A percentile compares a stretch with the other conserved stretches of the same genome.
Evolutionary conservation across 2,113 vertebrate species (phyloP).

Genomic region (Spizaetus ornatus): DNA sequence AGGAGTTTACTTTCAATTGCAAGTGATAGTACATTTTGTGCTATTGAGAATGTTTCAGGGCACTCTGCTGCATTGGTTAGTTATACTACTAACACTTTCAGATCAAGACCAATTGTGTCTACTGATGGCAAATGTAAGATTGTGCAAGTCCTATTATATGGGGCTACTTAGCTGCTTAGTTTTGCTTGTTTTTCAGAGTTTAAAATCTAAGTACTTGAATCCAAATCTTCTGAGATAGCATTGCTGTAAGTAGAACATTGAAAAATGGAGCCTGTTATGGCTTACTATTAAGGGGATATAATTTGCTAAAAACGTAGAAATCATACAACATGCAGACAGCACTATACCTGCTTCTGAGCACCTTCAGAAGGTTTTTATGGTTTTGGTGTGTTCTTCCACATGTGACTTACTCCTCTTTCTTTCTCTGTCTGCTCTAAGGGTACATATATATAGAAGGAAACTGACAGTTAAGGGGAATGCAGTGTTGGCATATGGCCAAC

Average conservation of each 20-base stretch:
- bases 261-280: not conserved
- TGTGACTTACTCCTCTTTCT: not conserved
- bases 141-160: not conserved
- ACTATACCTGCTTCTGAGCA: not conserved
- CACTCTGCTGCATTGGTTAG: not conserved
- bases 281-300: not conserved
- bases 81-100: not conserved
- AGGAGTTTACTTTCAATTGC: not conserved
- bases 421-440: not conserved
- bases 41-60: not conserved
- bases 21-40: not conserved
- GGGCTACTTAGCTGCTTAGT: not conserved
- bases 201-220: not conserved
- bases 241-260: not conserved
- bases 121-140: not conserved
- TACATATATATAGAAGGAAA: not conserved
- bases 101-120: not conserved
- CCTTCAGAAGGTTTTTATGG: not conserved
- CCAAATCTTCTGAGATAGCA: not conserved
- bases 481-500: not conserved
- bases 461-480: not conserved
- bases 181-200: not conserved
- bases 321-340: accelerated
- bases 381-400: not conserved
- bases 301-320: not conserved